Percentiles rank a stretch among this genome's conserved stretches.
Evolutionary conservation across 2,888 invertebrate genomes (phyloP).

Genomic region (Herminia tarsipennalis): DNA sequence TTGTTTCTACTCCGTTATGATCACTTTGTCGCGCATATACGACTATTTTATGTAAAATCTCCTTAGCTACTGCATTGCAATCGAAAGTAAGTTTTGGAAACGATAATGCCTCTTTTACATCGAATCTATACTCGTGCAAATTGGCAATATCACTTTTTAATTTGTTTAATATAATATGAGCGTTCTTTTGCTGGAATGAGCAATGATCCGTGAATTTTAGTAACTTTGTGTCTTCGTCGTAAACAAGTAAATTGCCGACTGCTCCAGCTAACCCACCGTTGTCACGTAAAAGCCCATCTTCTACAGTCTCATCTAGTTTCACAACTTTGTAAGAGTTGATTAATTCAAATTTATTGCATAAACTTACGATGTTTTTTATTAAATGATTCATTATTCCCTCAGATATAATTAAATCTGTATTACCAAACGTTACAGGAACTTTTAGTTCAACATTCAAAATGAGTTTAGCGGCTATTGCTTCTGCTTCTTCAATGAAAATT

Average conservation of each 20-base stretch:
- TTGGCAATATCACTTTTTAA: constrained; percentile 1
- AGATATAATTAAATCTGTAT: constrained; percentile 15
- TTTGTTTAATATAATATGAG: constrained; percentile 1
- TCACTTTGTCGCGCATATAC: constrained; percentile 23
- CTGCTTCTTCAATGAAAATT: constrained; percentile 13
- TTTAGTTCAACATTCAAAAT: constrained; percentile 7
- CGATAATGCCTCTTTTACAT: constrained; percentile 7
- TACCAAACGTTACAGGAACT: constrained; percentile 25
- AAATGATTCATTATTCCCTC: constrained; percentile 1
- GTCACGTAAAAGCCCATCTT: constrained; percentile 1
- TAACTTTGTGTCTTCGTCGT: constrained; percentile 11
- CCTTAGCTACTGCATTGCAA: neutral
- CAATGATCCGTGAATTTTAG: constrained; percentile 11
- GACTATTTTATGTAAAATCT: constrained; percentile 21
- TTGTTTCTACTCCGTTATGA: constrained; percentile 9
- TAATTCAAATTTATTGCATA: constrained; percentile 3
- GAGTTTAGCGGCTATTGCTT: constrained; percentile 9
- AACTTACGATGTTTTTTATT: neutral
- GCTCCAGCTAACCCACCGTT: constrained; percentile 18
- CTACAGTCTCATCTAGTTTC: constrained; percentile 14
- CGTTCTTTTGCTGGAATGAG: neutral
- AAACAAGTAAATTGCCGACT: constrained; percentile 23
- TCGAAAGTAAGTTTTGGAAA: constrained; percentile 22
- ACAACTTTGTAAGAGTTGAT: constrained; percentile 4
- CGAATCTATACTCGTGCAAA: constrained; percentile 14